Evolutionary conservation across 2,888 invertebrate genomes (phyloP).

Genomic region (Hofmannophila pseudospretella): DNA sequence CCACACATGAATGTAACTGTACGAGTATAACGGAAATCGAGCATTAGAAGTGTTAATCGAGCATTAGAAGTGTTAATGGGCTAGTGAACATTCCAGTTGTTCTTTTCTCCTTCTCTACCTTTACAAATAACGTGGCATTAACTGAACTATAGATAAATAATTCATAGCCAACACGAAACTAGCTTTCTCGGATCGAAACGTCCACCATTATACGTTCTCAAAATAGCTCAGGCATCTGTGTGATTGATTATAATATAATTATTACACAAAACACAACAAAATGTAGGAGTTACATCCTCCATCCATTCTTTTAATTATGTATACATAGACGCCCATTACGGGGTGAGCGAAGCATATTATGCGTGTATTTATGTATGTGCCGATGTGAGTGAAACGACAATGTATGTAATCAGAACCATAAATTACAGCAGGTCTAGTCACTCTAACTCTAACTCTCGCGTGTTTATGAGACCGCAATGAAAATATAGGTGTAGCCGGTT

Average conservation of each 20-base stretch:
- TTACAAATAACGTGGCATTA: too few relatives aligned
- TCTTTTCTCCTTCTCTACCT: too few relatives aligned
- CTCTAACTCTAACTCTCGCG: conserved; percentile 13
- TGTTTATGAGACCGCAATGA: conserved; percentile 16
- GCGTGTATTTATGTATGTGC: neutral
- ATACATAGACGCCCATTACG: neutral
- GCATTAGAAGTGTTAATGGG: too few relatives aligned
- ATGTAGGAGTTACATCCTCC: conserved; percentile 34
- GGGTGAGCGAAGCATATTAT: neutral
- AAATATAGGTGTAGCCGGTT: conserved; percentile 4
- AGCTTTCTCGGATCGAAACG: conserved; percentile 36
- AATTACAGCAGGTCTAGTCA: conserved; percentile 1
- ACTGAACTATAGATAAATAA: conserved; percentile 31
- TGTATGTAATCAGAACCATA: conserved; percentile 5
- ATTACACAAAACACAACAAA: conserved; percentile 11
- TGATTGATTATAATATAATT: conserved; percentile 24
- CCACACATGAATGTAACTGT: too few relatives aligned
- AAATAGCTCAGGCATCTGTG: conserved; percentile 22
- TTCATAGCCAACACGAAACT: conserved; percentile 31
- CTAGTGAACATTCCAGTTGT: neutral
- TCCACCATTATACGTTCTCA: conserved; percentile 14
- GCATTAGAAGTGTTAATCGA: too few relatives aligned
- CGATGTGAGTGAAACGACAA: neutral
- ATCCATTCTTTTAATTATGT: conserved; percentile 21
- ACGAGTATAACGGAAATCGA: too few relatives aligned